Evolutionary conservation across 2,797 vertebrate species (phyloP).

Genomic region (Bovichtus diacanthus): DNA sequence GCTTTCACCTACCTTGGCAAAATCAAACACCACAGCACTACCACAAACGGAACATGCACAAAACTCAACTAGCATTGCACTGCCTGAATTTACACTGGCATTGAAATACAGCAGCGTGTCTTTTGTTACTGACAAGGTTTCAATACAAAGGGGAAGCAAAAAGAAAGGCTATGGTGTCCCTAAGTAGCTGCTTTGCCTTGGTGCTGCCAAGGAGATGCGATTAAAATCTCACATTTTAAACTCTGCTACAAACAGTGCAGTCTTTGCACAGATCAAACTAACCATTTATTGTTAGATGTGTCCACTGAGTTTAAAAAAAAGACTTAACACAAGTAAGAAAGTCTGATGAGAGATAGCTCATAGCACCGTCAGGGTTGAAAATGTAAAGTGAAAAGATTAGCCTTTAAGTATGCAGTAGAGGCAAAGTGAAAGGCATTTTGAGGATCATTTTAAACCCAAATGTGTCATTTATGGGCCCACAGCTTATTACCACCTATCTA

Average conservation of each 20-base stretch:
- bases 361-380: conserved; percentile 33
- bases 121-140: conserved; percentile 21
- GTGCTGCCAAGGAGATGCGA: conserved; percentile 1
- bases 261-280: conserved; percentile 20
- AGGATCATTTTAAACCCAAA: conserved; percentile 49
- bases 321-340: background rate
- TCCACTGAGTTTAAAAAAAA: conserved; percentile 15
- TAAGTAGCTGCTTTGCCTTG: conserved; percentile 8
- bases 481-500: conserved; percentile 38
- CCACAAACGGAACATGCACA: background rate
- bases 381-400: conserved; percentile 43
- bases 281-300: conserved; percentile 28
- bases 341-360: conserved; percentile 32
- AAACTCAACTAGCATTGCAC: background rate
- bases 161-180: background rate
- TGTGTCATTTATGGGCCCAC: conserved; percentile 31
- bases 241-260: background rate
- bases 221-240: conserved; percentile 2
- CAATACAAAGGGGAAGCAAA: conserved; percentile 4
- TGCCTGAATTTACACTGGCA: background rate
- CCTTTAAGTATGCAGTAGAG: conserved; percentile 36
- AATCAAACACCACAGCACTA: conserved; percentile 1
- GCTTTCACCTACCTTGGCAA: background rate
- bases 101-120: conserved; percentile 5
- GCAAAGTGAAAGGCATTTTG: conserved; percentile 48